A percentile compares a stretch with the other conserved stretches of the same genome.
phyloP scores from a whole-genome alignment of 2,113 vertebrate genomes.

The Tichodroma muraria region DNA sequence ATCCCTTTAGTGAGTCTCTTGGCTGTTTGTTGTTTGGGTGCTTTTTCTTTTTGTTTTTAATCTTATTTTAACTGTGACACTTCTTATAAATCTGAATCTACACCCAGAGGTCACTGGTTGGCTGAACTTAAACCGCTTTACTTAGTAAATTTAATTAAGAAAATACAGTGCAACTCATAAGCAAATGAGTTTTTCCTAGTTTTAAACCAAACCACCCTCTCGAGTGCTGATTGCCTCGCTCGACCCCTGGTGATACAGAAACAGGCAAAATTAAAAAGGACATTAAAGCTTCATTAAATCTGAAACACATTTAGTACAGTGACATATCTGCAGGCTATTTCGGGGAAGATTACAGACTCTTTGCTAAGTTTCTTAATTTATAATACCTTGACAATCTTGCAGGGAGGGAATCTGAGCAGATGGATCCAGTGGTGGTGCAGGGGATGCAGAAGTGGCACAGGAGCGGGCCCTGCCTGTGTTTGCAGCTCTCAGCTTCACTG shows the following conservation, averaged over 20 bases:
- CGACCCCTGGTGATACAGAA: constrained; percentile 82
- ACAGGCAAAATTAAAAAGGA: constrained; percentile 87
- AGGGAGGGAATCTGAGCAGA: not conserved
- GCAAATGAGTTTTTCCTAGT: constrained; percentile 83
- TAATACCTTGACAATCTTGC: constrained; percentile 77
- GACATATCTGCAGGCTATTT: constrained; percentile 86
- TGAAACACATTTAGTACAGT: constrained; percentile 86
- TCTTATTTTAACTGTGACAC: constrained; percentile 51
- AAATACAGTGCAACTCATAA: constrained; percentile 85
- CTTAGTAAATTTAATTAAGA: constrained; percentile 85
- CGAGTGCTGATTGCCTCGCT: constrained; percentile 80
- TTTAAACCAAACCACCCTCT: constrained; percentile 81
- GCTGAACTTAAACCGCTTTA: constrained; percentile 81
- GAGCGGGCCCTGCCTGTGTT: not conserved
- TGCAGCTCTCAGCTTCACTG: not conserved
- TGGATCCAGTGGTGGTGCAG: constrained; percentile 37
- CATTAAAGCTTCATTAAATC: constrained; percentile 89
- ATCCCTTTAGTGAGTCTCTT: constrained; percentile 49
- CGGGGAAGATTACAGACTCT: constrained; percentile 79
- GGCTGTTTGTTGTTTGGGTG: constrained; percentile 45
- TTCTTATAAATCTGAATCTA: constrained; percentile 76
- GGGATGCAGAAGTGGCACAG: not conserved
- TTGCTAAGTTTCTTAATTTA: constrained; percentile 81
- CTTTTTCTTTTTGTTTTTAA: not conserved
- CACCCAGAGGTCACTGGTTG: constrained; percentile 74